phyloP scores from a whole-genome alignment of 2,797 vertebrate genomes.

The Limnodromus scolopaceus region DNA sequence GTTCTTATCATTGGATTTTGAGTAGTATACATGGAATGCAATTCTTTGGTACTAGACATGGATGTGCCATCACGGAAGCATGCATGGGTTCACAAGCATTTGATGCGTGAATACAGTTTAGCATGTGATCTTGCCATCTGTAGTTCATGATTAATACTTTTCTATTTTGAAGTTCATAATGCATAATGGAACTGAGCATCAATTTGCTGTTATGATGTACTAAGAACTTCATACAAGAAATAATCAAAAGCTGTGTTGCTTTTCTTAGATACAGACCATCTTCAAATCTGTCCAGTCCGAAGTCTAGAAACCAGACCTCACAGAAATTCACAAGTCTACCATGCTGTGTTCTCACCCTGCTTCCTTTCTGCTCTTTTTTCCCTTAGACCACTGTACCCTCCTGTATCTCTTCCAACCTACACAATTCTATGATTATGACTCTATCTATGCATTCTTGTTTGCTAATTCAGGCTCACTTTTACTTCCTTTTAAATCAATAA shows the following conservation, averaged over 20 bases:
- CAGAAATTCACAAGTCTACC: background rate
- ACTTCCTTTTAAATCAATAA: background rate
- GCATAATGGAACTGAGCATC: background rate
- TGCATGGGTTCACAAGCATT: slow-evolving; percentile 25
- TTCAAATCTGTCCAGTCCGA: background rate
- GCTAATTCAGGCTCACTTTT: background rate
- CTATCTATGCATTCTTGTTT: background rate
- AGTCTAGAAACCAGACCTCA: background rate
- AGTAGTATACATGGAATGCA: background rate
- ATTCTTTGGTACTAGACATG: background rate
- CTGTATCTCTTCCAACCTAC: background rate
- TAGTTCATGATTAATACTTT: slow-evolving; percentile 43
- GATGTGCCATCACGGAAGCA: slow-evolving; percentile 14
- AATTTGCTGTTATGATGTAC: background rate
- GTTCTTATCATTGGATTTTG: background rate
- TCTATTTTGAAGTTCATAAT: slow-evolving; percentile 10
- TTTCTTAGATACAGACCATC: background rate
- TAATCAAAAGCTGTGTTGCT: background rate
- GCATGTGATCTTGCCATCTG: background rate
- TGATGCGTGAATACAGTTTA: background rate
- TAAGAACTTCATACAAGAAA: background rate
- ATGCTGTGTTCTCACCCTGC: background rate
- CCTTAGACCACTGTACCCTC: background rate
- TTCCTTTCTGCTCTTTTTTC: background rate
- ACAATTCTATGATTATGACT: no score